Conservation (phyloP, 2,113 vertebrate genomes). For the Formicarius rufipectus region DNA sequence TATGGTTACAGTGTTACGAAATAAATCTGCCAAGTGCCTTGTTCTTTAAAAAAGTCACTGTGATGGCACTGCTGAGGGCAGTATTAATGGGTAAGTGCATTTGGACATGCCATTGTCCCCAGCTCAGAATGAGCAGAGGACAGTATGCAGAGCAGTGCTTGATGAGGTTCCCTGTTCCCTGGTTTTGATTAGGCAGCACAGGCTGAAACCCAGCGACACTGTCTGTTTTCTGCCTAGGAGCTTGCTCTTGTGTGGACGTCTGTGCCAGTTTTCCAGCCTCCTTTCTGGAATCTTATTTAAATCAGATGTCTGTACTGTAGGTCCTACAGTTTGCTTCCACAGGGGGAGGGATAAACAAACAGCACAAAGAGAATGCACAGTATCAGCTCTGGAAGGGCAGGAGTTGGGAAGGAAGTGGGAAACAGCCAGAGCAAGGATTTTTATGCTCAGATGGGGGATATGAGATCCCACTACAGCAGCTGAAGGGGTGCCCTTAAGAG, state of each 20-base stretch:
- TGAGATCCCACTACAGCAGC: not conserved
- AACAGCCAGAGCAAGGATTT: not conserved
- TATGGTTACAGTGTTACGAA: not conserved
- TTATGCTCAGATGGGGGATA: not conserved
- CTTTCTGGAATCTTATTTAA: not conserved
- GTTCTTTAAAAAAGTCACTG: not conserved
- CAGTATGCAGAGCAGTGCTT: fast-evolving
- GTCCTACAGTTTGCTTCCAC: not conserved
- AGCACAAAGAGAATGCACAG: not conserved
- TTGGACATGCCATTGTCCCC: fast-evolving
- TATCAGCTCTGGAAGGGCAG: not conserved
- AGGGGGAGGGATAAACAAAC: not conserved
- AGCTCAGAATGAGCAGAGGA: fast-evolving
- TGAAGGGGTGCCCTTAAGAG: fast-evolving
- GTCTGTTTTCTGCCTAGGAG: not conserved
- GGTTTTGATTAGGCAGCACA: not conserved
- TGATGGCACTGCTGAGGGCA: not conserved
- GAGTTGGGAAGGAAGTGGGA: not conserved
- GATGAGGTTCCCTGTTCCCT: not conserved
- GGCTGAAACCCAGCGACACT: not conserved
- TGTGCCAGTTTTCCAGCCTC: not conserved
- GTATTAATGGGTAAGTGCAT: fast-evolving
- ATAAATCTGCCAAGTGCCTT: not conserved
- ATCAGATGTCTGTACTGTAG: not conserved
- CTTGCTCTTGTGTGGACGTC: fast-evolving